Evolutionary conservation across 1,140 invertebrate genomes (phyloP), one percentile per base, ranked within the genome.

Genomic region (Meloidogyne hapla): DNA sequence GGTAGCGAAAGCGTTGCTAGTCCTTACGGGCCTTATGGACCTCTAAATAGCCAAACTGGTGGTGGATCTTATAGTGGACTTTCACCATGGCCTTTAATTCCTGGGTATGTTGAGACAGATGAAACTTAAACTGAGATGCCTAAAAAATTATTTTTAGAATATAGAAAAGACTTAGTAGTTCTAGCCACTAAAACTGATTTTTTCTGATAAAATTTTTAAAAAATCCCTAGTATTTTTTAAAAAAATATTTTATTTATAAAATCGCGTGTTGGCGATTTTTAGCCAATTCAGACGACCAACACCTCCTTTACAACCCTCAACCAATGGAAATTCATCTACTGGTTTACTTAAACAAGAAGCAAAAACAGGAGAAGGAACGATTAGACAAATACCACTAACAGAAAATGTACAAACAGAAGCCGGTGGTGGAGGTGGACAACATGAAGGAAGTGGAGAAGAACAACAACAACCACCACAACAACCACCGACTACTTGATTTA

Each of bases 1-100:
- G 56, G 40, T 38, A 73, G 71, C 28, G 71, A 73, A 56, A 73
- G 48, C 23, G 28, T 73, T 73, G 71, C 64, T 40, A 63, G 71
- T 56, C 71, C 71, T 2, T 61, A 63, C 8, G 71, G 71, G 23
- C 71, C 71, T 21, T 73, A 73, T 64, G 71, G 71, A 13, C 12
- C 45, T 6, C 9, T 64, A 21, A 73, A 73, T 40, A 73, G 71
- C 33, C 71, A 73, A 73, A 63, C 64, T 13, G 56, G 56, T 12
- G n/a, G 48, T n/a, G 56, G 45, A 61, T 63, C 71, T 73, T 73
- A 73, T 21, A 61, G 71, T 33, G 71, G 71, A 18, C 56, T 61
- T n/a, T 61, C 45, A 18, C 69, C 45, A 2, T 73, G 71, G 71
- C 71, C 71, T 15, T 25, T 73, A 42, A 64, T 73, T 15, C 56